Base-by-base conservation (phyloP, 2,797 vertebrate species). In the Lacerta agilis region DNA sequence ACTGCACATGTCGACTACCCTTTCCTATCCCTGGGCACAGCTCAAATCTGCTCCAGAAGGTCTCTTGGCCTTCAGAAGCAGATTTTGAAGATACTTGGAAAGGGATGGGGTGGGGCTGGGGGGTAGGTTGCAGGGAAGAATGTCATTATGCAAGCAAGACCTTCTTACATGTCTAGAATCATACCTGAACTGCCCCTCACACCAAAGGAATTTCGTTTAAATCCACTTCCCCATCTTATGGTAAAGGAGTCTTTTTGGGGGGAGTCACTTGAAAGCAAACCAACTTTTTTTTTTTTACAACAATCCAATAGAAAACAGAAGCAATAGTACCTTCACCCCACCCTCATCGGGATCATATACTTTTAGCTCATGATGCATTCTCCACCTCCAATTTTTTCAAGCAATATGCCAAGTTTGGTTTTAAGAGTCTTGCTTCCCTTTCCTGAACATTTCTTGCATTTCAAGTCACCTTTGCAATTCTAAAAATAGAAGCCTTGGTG, bases 401-500 rank as follows among this genome's bases (percentile, higher is more conserved):
- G 15, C 38, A 33, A 17, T 66, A 85, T 38, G 17, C 5, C 33
- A 77, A 55, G n/a, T 49, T 75, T n/a, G 77, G 49, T 49, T 83
- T 72, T 41, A 49, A 58, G 36, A 38, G 13, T 29, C 38, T 29
- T n/a, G 1, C 17, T 67, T 82, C 17, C 23, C 33, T 64, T 85
- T 61, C 23, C 71, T 29, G 72, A 58, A 67, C 23, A 72, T 7
- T 71, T 49, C 55, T 86, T 72, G 67, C 55, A 61, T 41, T 61
- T 85, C 29, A 85, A 49, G 58, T 85, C 69, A 75, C 58, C 78
- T 89, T 77, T 71, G 67, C 23, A 81, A 41, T 76, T 81, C 71
- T 64, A 82, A 81, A 89, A 76, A 33, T 79, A 75, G 58, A 84
- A 84, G 58, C 20, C 27, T 76, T 81, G 36, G 5, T 64, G 69